Base-by-base conservation (phyloP, 2,797 vertebrate species). In the Acridotheres tristis region DNA sequence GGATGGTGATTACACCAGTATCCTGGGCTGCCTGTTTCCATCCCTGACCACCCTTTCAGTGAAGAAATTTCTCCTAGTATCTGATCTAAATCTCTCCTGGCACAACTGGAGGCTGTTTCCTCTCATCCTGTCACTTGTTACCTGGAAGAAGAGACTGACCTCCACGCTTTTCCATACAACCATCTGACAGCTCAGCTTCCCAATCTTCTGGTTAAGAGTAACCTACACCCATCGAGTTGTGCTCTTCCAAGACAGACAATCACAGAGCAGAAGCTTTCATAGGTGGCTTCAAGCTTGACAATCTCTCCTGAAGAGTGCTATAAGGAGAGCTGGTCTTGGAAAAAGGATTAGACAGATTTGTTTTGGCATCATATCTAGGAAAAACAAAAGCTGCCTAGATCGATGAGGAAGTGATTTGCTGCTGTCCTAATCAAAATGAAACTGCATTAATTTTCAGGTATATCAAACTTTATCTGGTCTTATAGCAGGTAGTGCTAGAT, bases 101-200 rank as follows among this genome's bases (percentile, higher is more conserved):
- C 10, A 27, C 10, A 63, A 6, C 22, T 48, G 32, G 30, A 48
- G 17, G 17, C 36, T 54, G 9, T 18, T 45, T 45, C 9, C 21
- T 51, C 38, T 53, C 21, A 32, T 62, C 14, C 18, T 72, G 58
- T 19, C 9, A 16, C 29, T 72, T 22, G 15, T n/a, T 47, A 47
- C 50, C 29, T 47, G 50, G 42, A 32, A 63, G 38, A 63, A 57
- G 57, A 57, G 17, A 36, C 12, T 0, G 0, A 71, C 3, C 1
- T 34, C 18, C 10, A 11, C 0, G 32, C 30, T 50, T 63, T 63
- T 71, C 43, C 36, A 43, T 27, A 10, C 0, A 0, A 19, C 36
- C 22, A 38, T 27, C 10, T 11, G 16, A 50, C 15, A 57, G 8
- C 10, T 36, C 58, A 43, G 22, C 27, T 57, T 79, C 66, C 50